Conservation (phyloP, 2,888 invertebrate species). For the Calameuta idolon region DNA sequence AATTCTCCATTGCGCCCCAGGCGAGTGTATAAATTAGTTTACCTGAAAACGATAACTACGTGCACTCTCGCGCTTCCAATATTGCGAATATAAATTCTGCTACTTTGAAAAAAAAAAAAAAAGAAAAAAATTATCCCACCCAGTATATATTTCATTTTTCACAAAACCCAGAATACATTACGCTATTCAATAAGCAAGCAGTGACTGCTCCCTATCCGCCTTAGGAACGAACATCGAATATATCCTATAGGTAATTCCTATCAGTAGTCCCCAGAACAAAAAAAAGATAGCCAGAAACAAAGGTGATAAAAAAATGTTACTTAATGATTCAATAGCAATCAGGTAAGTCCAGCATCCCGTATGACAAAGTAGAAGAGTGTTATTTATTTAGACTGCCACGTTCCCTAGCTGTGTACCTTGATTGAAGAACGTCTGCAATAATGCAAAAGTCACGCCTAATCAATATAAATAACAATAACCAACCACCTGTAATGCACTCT, state of each 20-base stretch:
- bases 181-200: neutral
- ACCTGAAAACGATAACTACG: too few relatives aligned
- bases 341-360: neutral
- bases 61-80: too few relatives aligned
- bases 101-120: too few relatives aligned
- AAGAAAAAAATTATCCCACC: neutral
- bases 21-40: too few relatives aligned
- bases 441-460: neutral
- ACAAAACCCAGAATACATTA: neutral
- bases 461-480: neutral
- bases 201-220: neutral
- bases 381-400: neutral
- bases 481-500: neutral
- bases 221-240: neutral
- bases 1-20: neutral
- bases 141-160: neutral
- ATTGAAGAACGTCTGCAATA: neutral
- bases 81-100: too few relatives aligned
- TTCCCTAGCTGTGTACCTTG: neutral
- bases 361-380: neutral
- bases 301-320: neutral
- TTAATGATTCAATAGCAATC: neutral
- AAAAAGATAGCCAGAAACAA: neutral
- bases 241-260: neutral
- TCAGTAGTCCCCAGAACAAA: neutral